Conservation (phyloP, 1,140 invertebrate species). For the Brachionus rotundiformis region DNA sequence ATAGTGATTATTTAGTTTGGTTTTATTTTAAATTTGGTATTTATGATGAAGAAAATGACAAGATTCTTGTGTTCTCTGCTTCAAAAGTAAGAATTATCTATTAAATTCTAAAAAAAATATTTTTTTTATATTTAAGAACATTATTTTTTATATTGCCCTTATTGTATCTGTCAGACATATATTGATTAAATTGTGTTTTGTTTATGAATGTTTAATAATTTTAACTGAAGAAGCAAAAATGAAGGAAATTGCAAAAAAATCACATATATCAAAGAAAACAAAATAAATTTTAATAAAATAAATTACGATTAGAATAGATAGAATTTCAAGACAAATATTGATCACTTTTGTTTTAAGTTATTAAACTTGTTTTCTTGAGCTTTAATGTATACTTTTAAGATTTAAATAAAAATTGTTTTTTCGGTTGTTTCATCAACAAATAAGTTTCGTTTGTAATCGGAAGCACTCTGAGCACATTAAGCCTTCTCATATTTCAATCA, state of each 20-base stretch:
- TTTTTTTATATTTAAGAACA: background rate
- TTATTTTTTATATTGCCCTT: background rate
- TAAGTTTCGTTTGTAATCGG: background rate
- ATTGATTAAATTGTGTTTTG: background rate
- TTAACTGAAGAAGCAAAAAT: background rate
- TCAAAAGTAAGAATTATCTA: background rate
- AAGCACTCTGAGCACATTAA: background rate
- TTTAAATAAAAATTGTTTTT: background rate
- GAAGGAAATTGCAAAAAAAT: background rate
- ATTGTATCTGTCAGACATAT: background rate
- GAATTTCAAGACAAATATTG: too few relatives aligned
- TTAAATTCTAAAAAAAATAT: background rate
- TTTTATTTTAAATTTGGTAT: background rate
- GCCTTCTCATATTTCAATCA: background rate
- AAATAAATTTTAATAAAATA: slow-evolving; percentile 1
- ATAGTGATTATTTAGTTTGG: background rate
- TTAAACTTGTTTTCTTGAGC: too few relatives aligned
- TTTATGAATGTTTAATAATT: background rate
- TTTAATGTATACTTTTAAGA: too few relatives aligned
- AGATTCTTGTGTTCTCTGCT: background rate
- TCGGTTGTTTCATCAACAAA: background rate
- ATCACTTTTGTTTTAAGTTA: too few relatives aligned
- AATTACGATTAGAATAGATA: background rate
- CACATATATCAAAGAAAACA: background rate
- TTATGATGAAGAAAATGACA: slow-evolving; percentile 22